Evolutionary conservation across 2,888 invertebrate genomes (phyloP), one percentile per base, ranked within the genome.

Genomic region (Brachyptera risi): DNA sequence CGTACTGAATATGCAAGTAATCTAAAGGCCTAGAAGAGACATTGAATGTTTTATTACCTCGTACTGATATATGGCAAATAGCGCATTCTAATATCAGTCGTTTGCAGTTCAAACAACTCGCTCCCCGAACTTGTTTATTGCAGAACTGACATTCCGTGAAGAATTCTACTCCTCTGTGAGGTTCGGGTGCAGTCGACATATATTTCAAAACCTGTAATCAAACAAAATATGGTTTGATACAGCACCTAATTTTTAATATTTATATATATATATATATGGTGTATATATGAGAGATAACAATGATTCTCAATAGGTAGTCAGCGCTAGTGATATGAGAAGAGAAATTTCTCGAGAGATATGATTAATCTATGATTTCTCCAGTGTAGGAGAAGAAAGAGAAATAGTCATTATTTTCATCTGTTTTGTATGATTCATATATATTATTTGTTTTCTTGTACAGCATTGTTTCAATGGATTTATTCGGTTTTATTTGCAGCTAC

Each of bases 1-100:
- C n/a, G n/a, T n/a, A n/a, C n/a, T n/a, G n/a, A n/a, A n/a, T n/a
- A n/a, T n/a, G n/a, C n/a, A n/a, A n/a, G n/a, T n/a, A n/a, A n/a
- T n/a, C n/a, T n/a, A n/a, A n/a, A n/a, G n/a, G n/a, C n/a, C n/a
- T n/a, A n/a, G n/a, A n/a, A n/a, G n/a, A n/a, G n/a, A n/a, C n/a
- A n/a, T n/a, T n/a, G n/a, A n/a, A n/a, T n/a, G n/a, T n/a, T n/a
- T n/a, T 62, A 69, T 69, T 68, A 83, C 85, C 96, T 77, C 87
- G 84, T 27, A 96, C 93, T 13, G 91, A 88, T 65, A 91, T 82
- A 71, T 88, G 87, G 75, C 96, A 96, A 67, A 96, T 81, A 15
- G 87, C 82, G 76, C 96, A 96, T 69, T 85, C 85, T 66, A 95
- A 80, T 60, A 88, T 85, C 26, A 87, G 80, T 58, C 84, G 82